Conservation (phyloP, 2,797 vertebrate species). For the Channa striata region DNA sequence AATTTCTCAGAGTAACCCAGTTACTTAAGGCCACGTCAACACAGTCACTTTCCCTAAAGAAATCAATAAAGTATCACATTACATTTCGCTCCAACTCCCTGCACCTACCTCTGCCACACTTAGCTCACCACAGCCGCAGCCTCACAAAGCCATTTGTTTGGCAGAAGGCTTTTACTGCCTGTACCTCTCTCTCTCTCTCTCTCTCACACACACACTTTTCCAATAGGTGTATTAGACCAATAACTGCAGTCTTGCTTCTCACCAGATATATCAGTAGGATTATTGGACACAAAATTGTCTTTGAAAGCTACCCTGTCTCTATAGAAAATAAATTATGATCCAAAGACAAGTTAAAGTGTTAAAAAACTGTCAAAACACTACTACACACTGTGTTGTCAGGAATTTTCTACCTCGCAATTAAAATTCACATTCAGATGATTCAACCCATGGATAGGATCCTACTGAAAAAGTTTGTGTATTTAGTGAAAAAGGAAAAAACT, state of each 20-base stretch:
- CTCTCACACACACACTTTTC: slow-evolving; percentile 4
- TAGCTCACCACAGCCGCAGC: neutral
- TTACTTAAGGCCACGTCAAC: too few species aligned
- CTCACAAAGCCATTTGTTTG: neutral
- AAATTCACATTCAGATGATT: neutral
- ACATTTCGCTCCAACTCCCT: slow-evolving; percentile 13
- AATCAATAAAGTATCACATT: slow-evolving; percentile 28
- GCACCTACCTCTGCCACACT: slow-evolving; percentile 8
- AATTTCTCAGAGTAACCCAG: too few species aligned
- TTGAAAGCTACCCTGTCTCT: slow-evolving; percentile 51
- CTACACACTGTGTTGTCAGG: slow-evolving; percentile 23
- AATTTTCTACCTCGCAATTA: slow-evolving; percentile 38
- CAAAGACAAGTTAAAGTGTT: slow-evolving; percentile 44
- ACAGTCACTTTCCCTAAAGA: slow-evolving; percentile 12
- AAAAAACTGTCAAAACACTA: slow-evolving; percentile 63
- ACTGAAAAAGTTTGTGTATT: too few species aligned
- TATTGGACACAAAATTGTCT: slow-evolving; percentile 33
- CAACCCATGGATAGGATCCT: too few species aligned
- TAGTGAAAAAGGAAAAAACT: too few species aligned
- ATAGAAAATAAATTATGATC: slow-evolving; percentile 30
- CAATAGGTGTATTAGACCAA: slow-evolving; percentile 10
- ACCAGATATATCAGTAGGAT: slow-evolving; percentile 26
- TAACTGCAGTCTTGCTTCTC: slow-evolving; percentile 3
- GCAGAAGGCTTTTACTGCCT: neutral
- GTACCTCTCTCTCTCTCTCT: neutral